Evolutionary conservation across 2,888 invertebrate species (phyloP).

Genomic region (Coleophora flavipennella): DNA sequence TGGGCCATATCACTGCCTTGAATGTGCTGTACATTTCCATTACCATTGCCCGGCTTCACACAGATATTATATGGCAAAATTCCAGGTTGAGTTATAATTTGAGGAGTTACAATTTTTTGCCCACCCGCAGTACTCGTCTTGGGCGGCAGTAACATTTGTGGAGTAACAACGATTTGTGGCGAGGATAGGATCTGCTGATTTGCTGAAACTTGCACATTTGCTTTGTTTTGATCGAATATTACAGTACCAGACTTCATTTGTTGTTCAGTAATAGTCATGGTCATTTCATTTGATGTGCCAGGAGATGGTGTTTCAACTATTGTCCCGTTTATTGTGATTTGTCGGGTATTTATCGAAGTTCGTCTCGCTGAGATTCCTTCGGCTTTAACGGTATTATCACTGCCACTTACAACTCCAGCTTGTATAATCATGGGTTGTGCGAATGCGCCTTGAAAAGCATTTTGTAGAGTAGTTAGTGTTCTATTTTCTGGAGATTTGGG

Average conservation of each 20-base stretch:
- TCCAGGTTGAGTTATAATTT: conserved; percentile 60
- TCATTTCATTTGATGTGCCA: conserved; percentile 63
- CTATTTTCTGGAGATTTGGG: conserved; percentile 70
- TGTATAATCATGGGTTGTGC: conserved; percentile 68
- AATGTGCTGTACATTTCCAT: conserved; percentile 55
- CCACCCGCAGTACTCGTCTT: conserved; percentile 52
- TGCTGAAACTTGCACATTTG: conserved; percentile 59
- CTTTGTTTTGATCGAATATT: conserved; percentile 62
- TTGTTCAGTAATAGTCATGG: conserved; percentile 66
- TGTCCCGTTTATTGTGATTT: conserved; percentile 68
- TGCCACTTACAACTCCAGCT: conserved; percentile 58
- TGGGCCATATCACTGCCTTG: conserved; percentile 62
- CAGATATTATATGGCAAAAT: conserved; percentile 65
- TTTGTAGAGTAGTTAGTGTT: conserved; percentile 62
- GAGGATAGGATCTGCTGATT: conserved; percentile 62
- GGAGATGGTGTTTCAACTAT: conserved; percentile 70
- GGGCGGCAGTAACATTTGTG: conserved; percentile 63
- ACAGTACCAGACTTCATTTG: conserved; percentile 65
- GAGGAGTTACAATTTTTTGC: conserved; percentile 57
- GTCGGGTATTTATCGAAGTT: conserved; percentile 66
- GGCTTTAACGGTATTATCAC: conserved; percentile 61
- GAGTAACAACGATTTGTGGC: conserved; percentile 66
- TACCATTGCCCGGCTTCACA: conserved; percentile 57
- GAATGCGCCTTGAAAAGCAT: conserved; percentile 65
- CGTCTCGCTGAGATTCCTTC: conserved; percentile 61